phyloP scores from a whole-genome alignment of 2,797 vertebrate genomes.

The Protosalanx chinensis region DNA sequence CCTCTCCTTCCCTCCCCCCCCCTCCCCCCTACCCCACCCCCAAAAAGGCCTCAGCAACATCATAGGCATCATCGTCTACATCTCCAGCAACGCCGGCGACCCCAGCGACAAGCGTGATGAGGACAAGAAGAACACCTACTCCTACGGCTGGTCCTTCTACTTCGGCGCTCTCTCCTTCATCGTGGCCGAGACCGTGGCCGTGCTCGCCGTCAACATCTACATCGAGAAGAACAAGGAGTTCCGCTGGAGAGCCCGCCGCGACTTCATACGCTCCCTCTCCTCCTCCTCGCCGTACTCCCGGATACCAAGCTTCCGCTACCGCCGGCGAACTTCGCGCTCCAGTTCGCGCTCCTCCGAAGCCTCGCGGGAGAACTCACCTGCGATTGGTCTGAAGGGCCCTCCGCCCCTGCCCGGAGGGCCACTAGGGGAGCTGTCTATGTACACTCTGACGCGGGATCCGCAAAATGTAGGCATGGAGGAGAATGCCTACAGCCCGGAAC shows the following conservation, averaged over 20 bases:
- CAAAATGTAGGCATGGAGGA: slow-evolving; percentile 77
- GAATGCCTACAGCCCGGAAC: slow-evolving; percentile 89
- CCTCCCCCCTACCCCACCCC: neutral
- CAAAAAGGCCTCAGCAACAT: slow-evolving; percentile 93
- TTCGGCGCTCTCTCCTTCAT: slow-evolving; percentile 98
- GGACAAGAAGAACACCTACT: slow-evolving; percentile 95
- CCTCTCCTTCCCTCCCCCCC: neutral
- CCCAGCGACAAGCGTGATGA: slow-evolving; percentile 93
- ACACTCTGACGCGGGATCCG: slow-evolving; percentile 88
- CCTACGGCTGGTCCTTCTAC: slow-evolving; percentile 98
- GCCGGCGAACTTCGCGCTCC: slow-evolving; percentile 84
- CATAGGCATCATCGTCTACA: slow-evolving; percentile 99
- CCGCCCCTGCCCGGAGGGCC: slow-evolving; percentile 74
- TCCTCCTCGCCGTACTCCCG: slow-evolving; percentile 92
- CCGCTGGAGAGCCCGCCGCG: slow-evolving; percentile 83
- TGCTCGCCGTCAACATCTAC: slow-evolving; percentile 96
- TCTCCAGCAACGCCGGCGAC: slow-evolving; percentile 97
- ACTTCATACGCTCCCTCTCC: slow-evolving; percentile 88
- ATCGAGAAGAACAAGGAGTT: slow-evolving; percentile 96
- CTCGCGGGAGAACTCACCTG: slow-evolving; percentile 86
- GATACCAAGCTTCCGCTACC: slow-evolving; percentile 94
- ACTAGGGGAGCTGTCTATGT: slow-evolving; percentile 94
- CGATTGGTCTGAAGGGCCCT: slow-evolving; percentile 80
- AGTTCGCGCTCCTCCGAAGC: slow-evolving; percentile 92
- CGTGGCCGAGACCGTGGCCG: slow-evolving; percentile 92